Evolutionary conservation across 2,113 vertebrate genomes (phyloP), one percentile per base, ranked within the genome.

Genomic region (Leptosomus discolor): DNA sequence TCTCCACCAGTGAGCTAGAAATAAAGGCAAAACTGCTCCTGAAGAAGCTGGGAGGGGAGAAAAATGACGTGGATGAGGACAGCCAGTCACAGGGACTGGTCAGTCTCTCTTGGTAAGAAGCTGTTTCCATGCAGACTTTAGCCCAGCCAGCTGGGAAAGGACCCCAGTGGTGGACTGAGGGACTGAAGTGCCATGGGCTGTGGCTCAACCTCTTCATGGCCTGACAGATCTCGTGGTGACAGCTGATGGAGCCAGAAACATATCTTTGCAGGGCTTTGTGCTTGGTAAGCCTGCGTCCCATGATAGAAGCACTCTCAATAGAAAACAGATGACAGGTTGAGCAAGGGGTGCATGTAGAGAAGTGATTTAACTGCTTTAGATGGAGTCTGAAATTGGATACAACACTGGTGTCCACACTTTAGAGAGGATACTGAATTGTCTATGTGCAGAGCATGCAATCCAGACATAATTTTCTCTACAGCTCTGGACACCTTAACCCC

Each of bases 221-320:
- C 16, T 10, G 57, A 84, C 1, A 5, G 80, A 43, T 57, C 15
- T 11, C 0, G 0, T 61, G 50, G 32, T 3, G 11, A 34, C 27
- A 57, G 67, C 36, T 88, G 79, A 75, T 37, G 65, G 61, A 83
- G 39, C 6, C 56, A 82, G 75, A 79, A 45, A 51, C 34, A 22
- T 15, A 10, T 60, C 63, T 67, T 51, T 74, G 58, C 29, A 74
- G 37, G 51, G 46, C 34, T 91, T 73, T 84, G 76, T 2, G 1
- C 26, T 65, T 57, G 54, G 60, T 17, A 48, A 73, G 74, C n/a
- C 29, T 57, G 68, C 41, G 54, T 57, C 54, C n/a, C 6, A 2
- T 12, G n/a, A 57, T 7, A 63, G 51, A 67, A 54, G 51, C 7
- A 18, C 29, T 43, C 39, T 24, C 21, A 65, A 6, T 9, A 50